Percentiles rank a stretch among this genome's conserved stretches.
These are phyloP conservation scores for Phocides pigmalion DNA, from an alignment of 1,140 invertebrate species.

Conservation along the genomic window DNA sequence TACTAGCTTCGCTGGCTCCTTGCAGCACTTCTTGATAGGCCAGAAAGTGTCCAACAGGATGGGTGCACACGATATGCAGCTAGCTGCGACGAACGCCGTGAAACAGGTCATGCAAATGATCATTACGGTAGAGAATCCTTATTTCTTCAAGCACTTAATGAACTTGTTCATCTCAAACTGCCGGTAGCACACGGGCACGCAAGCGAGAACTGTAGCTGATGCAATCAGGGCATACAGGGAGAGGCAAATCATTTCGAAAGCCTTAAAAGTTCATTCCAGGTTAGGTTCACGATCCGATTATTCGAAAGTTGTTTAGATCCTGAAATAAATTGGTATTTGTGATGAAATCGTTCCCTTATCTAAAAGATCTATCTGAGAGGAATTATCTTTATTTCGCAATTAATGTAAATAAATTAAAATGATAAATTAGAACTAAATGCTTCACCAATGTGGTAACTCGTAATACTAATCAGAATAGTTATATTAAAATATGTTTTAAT, in stretches of 20 bases:
- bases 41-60: conserved; percentile 47
- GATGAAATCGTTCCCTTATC: no score
- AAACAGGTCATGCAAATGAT: conserved; percentile 59
- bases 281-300: neutral
- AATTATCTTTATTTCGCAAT: no score
- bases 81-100: conserved; percentile 53
- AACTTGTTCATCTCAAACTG: conserved; percentile 66
- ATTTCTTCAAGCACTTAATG: conserved; percentile 66
- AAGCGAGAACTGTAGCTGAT: conserved; percentile 66
- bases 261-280: conserved; percentile 16
- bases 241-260: conserved; percentile 69
- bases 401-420: no score
- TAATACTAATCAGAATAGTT: no score
- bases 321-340: no score
- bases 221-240: conserved; percentile 73
- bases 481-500: no score
- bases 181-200: conserved; percentile 67
- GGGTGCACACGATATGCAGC: conserved; percentile 60
- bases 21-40: conserved; percentile 38
- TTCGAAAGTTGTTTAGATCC: neutral
- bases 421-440: no score
- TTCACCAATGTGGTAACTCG: no score
- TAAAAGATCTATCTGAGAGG: no score
- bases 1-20: neutral
- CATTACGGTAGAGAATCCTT: conserved; percentile 43